These are phyloP conservation scores for Oxygymnocypris stewartii DNA, from an alignment of 2,113 vertebrate genomes.

Conservation along the genomic window DNA sequence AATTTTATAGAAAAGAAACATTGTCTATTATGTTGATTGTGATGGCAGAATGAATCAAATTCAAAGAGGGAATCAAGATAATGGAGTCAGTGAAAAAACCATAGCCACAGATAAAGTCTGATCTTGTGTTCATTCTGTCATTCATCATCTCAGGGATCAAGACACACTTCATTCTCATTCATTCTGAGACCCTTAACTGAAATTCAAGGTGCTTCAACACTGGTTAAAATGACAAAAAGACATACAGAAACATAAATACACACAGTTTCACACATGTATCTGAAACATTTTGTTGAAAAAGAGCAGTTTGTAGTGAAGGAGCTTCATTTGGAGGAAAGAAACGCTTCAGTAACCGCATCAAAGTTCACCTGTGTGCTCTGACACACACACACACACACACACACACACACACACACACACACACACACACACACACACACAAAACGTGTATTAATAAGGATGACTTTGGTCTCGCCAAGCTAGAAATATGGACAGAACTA, in stretches of 20 bases:
- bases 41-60: neutral
- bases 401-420: neutral
- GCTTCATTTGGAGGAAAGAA: constrained; percentile 30
- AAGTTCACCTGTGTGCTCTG: constrained; percentile 5
- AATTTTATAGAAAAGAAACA: neutral
- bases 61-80: neutral
- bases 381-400: constrained; percentile 16
- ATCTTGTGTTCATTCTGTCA: neutral
- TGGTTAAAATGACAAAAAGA: constrained; percentile 13
- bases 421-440: too few relatives aligned
- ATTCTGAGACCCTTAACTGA: neutral
- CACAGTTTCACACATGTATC: neutral
- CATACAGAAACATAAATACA: neutral
- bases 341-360: constrained; percentile 1
- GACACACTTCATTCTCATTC: neutral
- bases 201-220: neutral
- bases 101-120: neutral
- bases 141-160: neutral
- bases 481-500: neutral
- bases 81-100: neutral
- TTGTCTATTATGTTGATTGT: neutral
- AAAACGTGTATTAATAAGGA: neutral
- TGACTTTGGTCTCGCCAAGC: constrained; percentile 5
- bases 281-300: neutral
- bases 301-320: neutral